Evolutionary conservation across 2,888 invertebrate species (phyloP).

Genomic region (Allophyes oxyacanthae): DNA sequence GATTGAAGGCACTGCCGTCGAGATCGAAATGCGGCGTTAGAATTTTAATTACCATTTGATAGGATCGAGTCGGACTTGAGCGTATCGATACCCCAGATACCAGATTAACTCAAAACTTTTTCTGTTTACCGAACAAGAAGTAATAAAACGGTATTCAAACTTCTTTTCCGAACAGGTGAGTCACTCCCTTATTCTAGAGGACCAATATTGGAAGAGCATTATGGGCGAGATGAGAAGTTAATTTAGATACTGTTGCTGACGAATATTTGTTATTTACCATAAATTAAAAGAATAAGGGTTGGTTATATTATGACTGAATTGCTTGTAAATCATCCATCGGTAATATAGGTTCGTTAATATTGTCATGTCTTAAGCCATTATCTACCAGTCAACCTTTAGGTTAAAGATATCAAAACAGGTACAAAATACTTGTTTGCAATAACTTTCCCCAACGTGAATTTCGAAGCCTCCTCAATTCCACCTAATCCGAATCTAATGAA

Average conservation of each 20-base stretch:
- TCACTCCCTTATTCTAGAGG: not conserved
- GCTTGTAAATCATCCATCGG: too few relatives aligned
- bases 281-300: not conserved
- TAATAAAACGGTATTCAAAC: not conserved
- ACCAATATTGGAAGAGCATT: not conserved
- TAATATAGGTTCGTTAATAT: too few relatives aligned
- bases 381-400: too few relatives aligned
- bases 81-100: constrained; percentile 42
- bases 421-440: constrained; percentile 18
- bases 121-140: constrained; percentile 4
- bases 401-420: too few relatives aligned
- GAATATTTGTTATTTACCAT: too few relatives aligned
- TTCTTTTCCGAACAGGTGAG: not conserved
- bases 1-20: constrained; percentile 68
- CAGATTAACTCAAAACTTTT: constrained; percentile 17
- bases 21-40: constrained; percentile 73
- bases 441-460: constrained; percentile 36
- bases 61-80: constrained; percentile 48
- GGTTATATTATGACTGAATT: too few relatives aligned
- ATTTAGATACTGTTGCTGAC: too few relatives aligned
- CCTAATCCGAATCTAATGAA: constrained; percentile 53
- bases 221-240: not conserved
- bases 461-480: constrained; percentile 25
- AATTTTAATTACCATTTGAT: constrained; percentile 76
- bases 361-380: too few relatives aligned